Evolutionary conservation across 2,888 invertebrate species (phyloP).

Genomic region (Microdon myrmicae): DNA sequence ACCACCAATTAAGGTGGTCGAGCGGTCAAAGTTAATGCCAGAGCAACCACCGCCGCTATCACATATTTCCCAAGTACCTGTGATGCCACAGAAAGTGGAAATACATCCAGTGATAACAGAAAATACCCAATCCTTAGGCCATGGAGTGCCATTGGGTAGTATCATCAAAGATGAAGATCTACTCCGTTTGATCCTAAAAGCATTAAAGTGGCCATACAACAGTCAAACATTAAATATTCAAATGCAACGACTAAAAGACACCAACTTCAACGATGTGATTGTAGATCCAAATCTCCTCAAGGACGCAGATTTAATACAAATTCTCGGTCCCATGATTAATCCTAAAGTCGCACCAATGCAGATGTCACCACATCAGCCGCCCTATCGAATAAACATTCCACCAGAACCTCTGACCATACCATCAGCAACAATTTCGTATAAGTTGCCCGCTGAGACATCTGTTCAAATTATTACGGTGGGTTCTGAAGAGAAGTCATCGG

Average conservation of each 20-base stretch:
- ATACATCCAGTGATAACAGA: slow-evolving; percentile 25
- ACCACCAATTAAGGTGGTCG: slow-evolving; percentile 1
- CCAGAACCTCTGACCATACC: slow-evolving; percentile 12
- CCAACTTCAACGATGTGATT: slow-evolving; percentile 63
- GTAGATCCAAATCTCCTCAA: slow-evolving; percentile 63
- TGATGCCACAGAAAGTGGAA: slow-evolving; percentile 23
- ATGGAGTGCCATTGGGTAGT: slow-evolving; percentile 62
- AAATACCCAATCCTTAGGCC: slow-evolving; percentile 54
- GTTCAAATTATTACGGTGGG: slow-evolving; percentile 64
- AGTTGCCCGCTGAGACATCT: slow-evolving; percentile 65
- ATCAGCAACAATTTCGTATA: slow-evolving; percentile 61
- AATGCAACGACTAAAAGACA: slow-evolving; percentile 60
- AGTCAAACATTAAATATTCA: slow-evolving; percentile 60
- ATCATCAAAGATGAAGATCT: slow-evolving; percentile 65
- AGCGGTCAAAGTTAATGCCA: slow-evolving; percentile 4
- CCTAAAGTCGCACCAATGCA: slow-evolving; percentile 45
- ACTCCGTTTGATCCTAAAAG: slow-evolving; percentile 65
- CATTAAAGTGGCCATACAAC: slow-evolving; percentile 64
- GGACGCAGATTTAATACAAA: slow-evolving; percentile 64
- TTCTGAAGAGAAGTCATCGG: slow-evolving; percentile 55
- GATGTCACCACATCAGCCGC: slow-evolving; percentile 18
- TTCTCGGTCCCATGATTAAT: slow-evolving; percentile 61
- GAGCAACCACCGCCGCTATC: slow-evolving; percentile 29
- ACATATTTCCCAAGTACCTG: slow-evolving; percentile 30
- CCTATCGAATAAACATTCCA: slow-evolving; percentile 31